Base-by-base conservation (phyloP, 2,797 vertebrate species). In the Enteromius thamalakanensis region DNA sequence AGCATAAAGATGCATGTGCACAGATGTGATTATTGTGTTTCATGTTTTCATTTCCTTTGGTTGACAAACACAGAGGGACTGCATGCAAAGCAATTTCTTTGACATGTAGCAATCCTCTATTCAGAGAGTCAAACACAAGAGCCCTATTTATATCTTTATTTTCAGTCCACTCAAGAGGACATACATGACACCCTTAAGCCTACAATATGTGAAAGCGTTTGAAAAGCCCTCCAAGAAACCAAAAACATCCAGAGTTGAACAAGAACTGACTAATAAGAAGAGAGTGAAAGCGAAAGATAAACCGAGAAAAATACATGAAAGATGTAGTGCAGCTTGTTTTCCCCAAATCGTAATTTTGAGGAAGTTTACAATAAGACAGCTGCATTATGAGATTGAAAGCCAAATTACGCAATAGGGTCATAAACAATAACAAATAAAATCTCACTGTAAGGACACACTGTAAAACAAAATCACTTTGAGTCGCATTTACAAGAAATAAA, bases 131-230 rank as follows among this genome's bases (percentile, higher is more conserved):
- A 3, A 65, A 64, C 42, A 74, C 26, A 81, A 51, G 40, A 37
- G 40, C 26, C 6, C 19, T 81, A 74, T 81, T 74, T 64, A 74
- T 51, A 37, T 15, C 12, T 62, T 58, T 80, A 60, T 81, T 81
- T 49, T 49, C 65, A 64, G 40, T 60, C 80, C 32, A 19, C 55
- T 74, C 40, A 23, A 37, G 42, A 64, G 42, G 42, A 64, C 55
- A 42, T 58, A 42, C 60, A 64, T 5, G 10, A 72, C 9, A 49
- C 40, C 26, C 77, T 62, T 26, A 64, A 11, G 69, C 45, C 29
- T 64, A 64, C 14, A 37, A 65, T 23, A 81, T 62, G 60, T 17
- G 60, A 32, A 72, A 81, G 29, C 2, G 26, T 62, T 62, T 47
- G 23, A 62, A 42, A 45, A 21, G 79, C 40, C 53, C 40, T 71